Percentiles rank a stretch among this genome's conserved stretches.
Evolutionary conservation across 1,140 invertebrate species (phyloP).

Genomic region (Bradysia coprophila): DNA sequence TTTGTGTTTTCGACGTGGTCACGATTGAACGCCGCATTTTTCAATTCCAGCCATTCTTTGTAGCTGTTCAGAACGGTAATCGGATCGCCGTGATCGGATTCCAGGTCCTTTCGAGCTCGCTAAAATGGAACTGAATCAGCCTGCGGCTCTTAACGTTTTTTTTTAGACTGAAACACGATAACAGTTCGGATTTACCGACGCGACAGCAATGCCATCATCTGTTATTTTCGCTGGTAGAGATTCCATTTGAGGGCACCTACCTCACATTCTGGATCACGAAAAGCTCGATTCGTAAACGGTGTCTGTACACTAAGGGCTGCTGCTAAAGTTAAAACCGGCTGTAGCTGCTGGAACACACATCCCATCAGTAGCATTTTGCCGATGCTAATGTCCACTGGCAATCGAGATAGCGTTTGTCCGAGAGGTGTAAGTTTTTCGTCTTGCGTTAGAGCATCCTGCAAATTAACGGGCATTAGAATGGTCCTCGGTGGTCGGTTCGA

Average conservation of each 20-base stretch:
- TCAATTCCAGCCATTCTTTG: constrained; percentile 74
- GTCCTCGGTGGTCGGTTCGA: neutral
- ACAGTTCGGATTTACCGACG: too few relatives aligned
- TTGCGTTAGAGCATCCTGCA: constrained; percentile 60
- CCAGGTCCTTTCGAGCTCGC: constrained; percentile 57
- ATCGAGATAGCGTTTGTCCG: constrained; percentile 66
- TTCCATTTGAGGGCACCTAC: too few relatives aligned
- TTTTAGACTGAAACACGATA: neutral
- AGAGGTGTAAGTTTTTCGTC: constrained; percentile 79
- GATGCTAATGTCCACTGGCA: constrained; percentile 88
- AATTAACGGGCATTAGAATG: constrained; percentile 8
- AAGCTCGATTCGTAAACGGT: constrained; percentile 81
- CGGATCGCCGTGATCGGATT: constrained; percentile 90
- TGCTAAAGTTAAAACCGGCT: constrained; percentile 80
- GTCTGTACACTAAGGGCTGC: constrained; percentile 85
- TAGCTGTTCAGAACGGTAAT: constrained; percentile 81
- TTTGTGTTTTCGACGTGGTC: constrained; percentile 28
- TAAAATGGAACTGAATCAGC: too few relatives aligned
- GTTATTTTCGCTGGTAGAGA: too few relatives aligned
- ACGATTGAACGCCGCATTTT: constrained; percentile 26
- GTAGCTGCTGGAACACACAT: constrained; percentile 74
- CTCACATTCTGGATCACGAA: constrained; percentile 65
- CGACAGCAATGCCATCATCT: too few relatives aligned
- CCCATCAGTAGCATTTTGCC: constrained; percentile 95
- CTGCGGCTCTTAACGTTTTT: neutral